Conservation (phyloP, 2,888 invertebrate genomes). For the Chrysomela aeneicollis region DNA sequence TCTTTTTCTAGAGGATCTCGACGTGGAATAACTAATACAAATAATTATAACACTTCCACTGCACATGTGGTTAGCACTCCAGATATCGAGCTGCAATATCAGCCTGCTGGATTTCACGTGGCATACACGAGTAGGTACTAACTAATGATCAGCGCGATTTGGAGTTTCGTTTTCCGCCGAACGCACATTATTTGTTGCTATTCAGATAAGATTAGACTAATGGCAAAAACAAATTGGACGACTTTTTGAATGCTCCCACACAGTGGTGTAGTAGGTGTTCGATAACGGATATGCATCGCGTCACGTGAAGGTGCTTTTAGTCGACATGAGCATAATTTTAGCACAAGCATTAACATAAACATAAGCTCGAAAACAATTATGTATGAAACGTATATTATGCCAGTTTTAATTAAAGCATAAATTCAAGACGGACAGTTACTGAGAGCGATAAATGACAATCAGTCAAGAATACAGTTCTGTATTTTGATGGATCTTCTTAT, state of each 20-base stretch:
- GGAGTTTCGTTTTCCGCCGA: conserved; percentile 24
- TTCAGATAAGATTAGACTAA: conserved; percentile 27
- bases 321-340: no score
- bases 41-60: neutral
- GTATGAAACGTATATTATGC: no score
- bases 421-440: no score
- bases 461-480: no score
- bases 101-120: neutral
- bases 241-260: neutral
- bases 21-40: no score
- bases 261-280: neutral
- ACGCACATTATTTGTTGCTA: conserved; percentile 21
- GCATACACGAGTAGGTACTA: conserved; percentile 5
- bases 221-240: conserved; percentile 16
- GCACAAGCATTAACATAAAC: no score
- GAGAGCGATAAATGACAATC: no score
- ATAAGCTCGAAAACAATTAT: no score
- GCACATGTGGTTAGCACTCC: neutral
- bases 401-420: no score
- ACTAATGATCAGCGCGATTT: conserved; percentile 16
- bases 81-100: neutral
- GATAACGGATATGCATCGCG: neutral
- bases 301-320: no score
- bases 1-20: no score
- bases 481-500: no score